Evolutionary conservation across 2,888 invertebrate genomes (phyloP).

Genomic region (Bugulina stolonifera): DNA sequence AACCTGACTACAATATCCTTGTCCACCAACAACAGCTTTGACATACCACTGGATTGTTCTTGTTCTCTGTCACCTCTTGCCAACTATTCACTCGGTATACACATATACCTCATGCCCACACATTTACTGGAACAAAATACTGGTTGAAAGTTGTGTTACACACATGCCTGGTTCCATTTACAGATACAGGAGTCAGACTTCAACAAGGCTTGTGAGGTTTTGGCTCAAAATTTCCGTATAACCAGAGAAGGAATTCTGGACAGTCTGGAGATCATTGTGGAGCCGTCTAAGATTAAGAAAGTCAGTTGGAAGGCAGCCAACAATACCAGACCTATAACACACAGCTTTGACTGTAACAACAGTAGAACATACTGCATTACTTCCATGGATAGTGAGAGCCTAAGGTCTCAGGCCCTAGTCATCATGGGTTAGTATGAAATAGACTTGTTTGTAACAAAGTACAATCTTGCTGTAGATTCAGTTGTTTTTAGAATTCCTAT

Average conservation of each 20-base stretch:
- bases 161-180: neutral
- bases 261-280: constrained; percentile 13
- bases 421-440: constrained; percentile 7
- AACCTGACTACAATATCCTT: no score
- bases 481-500: no score
- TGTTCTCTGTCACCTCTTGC: no score
- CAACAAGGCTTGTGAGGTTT: constrained; percentile 20
- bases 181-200: constrained; percentile 21
- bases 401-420: neutral
- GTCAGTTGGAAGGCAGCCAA: neutral
- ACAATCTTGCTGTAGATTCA: no score
- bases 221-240: constrained; percentile 14
- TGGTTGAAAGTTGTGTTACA: no score
- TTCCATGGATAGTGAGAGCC: constrained; percentile 13
- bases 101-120: no score
- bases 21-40: no score
- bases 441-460: no score
- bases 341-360: constrained; percentile 13
- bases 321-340: neutral
- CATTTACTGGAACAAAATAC: no score
- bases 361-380: constrained; percentile 3
- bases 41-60: no score
- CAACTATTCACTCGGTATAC: no score
- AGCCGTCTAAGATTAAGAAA: neutral
- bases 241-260: neutral